phyloP scores from a whole-genome alignment of 2,888 invertebrate genomes.

The Caenorhabditis afra region DNA sequence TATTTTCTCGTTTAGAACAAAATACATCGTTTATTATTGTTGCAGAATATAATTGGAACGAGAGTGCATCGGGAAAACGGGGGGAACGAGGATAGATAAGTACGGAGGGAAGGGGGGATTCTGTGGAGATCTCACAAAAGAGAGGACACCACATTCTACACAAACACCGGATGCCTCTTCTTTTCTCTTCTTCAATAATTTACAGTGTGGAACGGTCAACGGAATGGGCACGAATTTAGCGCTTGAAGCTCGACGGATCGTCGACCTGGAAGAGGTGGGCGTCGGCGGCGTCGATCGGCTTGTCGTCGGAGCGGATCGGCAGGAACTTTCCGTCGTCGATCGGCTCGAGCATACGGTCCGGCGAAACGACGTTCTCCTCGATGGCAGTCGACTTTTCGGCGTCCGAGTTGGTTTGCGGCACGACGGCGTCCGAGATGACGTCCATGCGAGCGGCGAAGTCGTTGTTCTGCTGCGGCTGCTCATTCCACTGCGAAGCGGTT shows the following conservation, averaged over 20 bases:
- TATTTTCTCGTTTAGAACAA: background rate
- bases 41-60: background rate
- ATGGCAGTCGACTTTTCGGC: conserved; percentile 17
- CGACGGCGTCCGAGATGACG: conserved; percentile 31
- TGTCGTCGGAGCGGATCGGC: conserved; percentile 63
- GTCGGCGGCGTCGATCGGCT: conserved; percentile 46
- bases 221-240: conserved; percentile 20
- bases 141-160: conserved; percentile 6
- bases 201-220: conserved; percentile 11
- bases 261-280: conserved; percentile 67
- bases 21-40: conserved; percentile 13
- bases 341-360: conserved; percentile 47
- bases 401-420: conserved; percentile 5
- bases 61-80: conserved; percentile 20
- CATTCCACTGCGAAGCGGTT: conserved; percentile 22
- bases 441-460: conserved; percentile 38
- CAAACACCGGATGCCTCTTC: background rate
- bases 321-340: conserved; percentile 61
- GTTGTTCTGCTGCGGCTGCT: conserved; percentile 11
- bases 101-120: conserved; percentile 7
- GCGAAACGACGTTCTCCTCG: conserved; percentile 43
- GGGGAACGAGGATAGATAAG: conserved; percentile 7
- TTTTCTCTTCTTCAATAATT: conserved; percentile 21
- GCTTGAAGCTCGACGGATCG: conserved; percentile 62
- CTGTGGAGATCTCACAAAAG: conserved; percentile 22